Percentiles rank a stretch among this genome's conserved stretches.
phyloP scores from a whole-genome alignment of 2,797 vertebrate genomes.

The Sebastiscus tertius region DNA sequence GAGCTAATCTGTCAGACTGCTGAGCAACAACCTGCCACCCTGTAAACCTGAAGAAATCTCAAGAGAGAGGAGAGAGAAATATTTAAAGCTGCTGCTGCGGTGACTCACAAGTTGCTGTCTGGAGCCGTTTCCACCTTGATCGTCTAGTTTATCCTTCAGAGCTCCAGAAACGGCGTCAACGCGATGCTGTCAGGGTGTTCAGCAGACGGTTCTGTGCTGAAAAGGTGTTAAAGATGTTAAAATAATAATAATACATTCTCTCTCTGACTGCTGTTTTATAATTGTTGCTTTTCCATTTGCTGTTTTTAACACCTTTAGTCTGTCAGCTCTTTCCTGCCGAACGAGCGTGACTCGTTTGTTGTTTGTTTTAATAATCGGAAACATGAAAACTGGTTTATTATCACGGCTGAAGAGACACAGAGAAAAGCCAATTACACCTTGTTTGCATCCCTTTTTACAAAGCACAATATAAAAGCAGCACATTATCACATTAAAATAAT shows the following conservation, averaged over 20 bases:
- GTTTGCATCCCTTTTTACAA: not conserved
- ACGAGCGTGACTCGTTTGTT: too few species aligned
- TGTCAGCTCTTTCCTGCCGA: not conserved
- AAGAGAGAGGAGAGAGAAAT: too few species aligned
- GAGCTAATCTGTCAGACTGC: conserved; percentile 55
- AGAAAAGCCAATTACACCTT: not conserved
- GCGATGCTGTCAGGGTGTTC: not conserved
- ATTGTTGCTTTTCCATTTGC: not conserved
- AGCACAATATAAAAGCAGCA: not conserved
- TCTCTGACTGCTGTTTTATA: not conserved
- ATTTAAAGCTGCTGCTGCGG: not conserved
- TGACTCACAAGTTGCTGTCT: conserved; percentile 29
- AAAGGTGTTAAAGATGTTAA: not conserved
- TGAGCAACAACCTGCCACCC: conserved; percentile 23
- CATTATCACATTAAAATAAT: not conserved
- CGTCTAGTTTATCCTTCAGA: not conserved
- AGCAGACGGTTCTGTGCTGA: not conserved
- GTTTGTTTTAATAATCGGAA: not conserved
- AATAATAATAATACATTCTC: not conserved
- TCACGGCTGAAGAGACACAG: not conserved
- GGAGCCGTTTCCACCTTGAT: not conserved
- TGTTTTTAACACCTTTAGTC: not conserved
- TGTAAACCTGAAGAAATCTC: conserved; percentile 16
- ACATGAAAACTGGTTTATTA: not conserved
- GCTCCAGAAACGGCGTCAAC: not conserved